Percentiles rank a stretch among this genome's conserved stretches.
Conservation (phyloP, 2,113 vertebrate genomes). For the Brachyhypopomus occidentalis region DNA sequence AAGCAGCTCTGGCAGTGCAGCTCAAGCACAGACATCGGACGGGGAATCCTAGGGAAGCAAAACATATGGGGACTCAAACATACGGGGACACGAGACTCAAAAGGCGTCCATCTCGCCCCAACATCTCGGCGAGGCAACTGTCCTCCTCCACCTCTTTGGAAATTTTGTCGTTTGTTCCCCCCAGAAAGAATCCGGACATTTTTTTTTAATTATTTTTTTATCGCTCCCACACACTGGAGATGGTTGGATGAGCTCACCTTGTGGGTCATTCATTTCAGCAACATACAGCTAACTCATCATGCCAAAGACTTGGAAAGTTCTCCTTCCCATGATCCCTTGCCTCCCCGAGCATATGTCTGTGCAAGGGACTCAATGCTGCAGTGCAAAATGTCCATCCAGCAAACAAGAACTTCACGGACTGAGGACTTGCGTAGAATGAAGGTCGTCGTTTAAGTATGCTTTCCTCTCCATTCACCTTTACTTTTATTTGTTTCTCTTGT, state of each 20-base stretch:
- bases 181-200: slow-evolving; percentile 37
- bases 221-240: slow-evolving; percentile 55
- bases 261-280: slow-evolving; percentile 57
- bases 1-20: slow-evolving; percentile 38
- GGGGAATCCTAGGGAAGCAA: slow-evolving; percentile 54
- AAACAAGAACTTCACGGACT: slow-evolving; percentile 44
- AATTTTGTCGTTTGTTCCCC: neutral
- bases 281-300: slow-evolving; percentile 81
- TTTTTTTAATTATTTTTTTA: slow-evolving; percentile 44
- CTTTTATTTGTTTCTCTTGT: slow-evolving; percentile 37
- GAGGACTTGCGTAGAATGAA: slow-evolving; percentile 57
- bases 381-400: slow-evolving; percentile 45
- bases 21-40: slow-evolving; percentile 60
- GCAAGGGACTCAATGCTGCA: slow-evolving; percentile 57
- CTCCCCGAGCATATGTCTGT: slow-evolving; percentile 71
- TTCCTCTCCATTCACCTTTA: slow-evolving; percentile 32
- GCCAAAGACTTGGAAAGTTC: slow-evolving; percentile 76
- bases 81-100: slow-evolving; percentile 53
- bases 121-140: slow-evolving; percentile 44
- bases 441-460: slow-evolving; percentile 41
- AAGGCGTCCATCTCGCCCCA: slow-evolving; percentile 48
- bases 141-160: no score
- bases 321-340: slow-evolving; percentile 62
- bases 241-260: slow-evolving; percentile 35
- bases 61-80: slow-evolving; percentile 57